Evolutionary conservation across 2,113 vertebrate species (phyloP).

Genomic region (Microcebus lehilahytsara): DNA sequence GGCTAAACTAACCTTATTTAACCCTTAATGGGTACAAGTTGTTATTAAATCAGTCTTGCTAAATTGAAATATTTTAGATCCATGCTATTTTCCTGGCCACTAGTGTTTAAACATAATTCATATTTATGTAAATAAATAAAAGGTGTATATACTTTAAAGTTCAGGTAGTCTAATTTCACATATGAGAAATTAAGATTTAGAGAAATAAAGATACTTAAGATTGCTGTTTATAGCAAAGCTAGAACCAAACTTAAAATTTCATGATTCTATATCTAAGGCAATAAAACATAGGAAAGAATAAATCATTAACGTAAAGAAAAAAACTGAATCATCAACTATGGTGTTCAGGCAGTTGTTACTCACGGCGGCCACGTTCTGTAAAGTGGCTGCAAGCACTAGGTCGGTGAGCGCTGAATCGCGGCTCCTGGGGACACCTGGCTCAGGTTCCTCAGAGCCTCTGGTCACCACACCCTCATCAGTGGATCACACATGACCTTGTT

Average conservation of each 20-base stretch:
- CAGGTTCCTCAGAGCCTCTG: not conserved
- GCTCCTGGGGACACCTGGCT: not conserved
- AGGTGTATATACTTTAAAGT: no score
- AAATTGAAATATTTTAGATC: not conserved
- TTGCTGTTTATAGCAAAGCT: not conserved
- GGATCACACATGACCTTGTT: not conserved
- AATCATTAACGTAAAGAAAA: not conserved
- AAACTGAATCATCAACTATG: no score
- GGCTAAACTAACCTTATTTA: not conserved
- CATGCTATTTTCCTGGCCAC: not conserved
- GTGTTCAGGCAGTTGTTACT: accelerated
- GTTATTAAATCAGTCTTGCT: not conserved
- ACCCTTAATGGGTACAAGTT: no score
- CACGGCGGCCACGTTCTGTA: accelerated
- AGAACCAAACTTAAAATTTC: not conserved
- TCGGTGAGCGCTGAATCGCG: no score
- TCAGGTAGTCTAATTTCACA: not conserved
- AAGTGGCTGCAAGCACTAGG: not conserved
- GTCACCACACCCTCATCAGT: not conserved
- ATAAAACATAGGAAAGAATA: not conserved
- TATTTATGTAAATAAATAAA: not conserved
- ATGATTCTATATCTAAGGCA: not conserved
- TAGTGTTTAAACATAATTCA: not conserved
- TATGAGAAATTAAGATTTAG: not conserved
- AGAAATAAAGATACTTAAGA: not conserved